phyloP scores from a whole-genome alignment of 1,140 invertebrate genomes.

The Diabrotica virgifera region DNA sequence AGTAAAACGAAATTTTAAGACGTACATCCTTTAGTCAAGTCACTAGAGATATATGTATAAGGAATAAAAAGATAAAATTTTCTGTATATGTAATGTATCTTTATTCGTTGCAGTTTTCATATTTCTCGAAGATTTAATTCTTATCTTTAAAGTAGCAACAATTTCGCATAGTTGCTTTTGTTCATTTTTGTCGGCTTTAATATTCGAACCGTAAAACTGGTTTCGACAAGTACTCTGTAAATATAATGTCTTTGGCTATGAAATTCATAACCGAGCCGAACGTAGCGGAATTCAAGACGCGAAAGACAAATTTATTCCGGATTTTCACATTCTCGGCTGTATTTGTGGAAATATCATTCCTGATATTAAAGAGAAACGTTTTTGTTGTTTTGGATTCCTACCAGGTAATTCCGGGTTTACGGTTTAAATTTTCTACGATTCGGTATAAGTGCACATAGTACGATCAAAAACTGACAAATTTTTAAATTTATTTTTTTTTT shows the following conservation, averaged over 20 bases:
- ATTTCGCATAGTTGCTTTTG: no score
- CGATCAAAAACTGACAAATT: no score
- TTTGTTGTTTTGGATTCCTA: constrained; percentile 19
- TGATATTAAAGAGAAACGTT: constrained; percentile 23
- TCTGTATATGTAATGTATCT: no score
- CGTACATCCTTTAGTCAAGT: no score
- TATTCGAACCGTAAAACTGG: neutral
- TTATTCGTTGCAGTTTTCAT: no score
- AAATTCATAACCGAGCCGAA: neutral
- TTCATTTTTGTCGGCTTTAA: neutral
- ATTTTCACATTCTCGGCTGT: constrained; percentile 18
- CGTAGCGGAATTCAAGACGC: neutral
- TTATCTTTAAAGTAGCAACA: no score
- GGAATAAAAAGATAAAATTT: no score
- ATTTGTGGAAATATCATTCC: constrained; percentile 14
- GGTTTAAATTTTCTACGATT: neutral
- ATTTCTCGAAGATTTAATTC: no score
- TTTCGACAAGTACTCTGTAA: constrained; percentile 7
- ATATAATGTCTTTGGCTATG: constrained; percentile 2
- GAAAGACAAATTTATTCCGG: constrained; percentile 20
- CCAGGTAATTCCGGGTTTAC: neutral
- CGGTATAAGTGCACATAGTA: no score
- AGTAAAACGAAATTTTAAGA: no score
- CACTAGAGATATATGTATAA: no score
- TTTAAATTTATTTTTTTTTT: no score